These are phyloP conservation scores for Sminthurides aquaticus DNA, from an alignment of 2,888 invertebrate species.

Conservation along the genomic window DNA sequence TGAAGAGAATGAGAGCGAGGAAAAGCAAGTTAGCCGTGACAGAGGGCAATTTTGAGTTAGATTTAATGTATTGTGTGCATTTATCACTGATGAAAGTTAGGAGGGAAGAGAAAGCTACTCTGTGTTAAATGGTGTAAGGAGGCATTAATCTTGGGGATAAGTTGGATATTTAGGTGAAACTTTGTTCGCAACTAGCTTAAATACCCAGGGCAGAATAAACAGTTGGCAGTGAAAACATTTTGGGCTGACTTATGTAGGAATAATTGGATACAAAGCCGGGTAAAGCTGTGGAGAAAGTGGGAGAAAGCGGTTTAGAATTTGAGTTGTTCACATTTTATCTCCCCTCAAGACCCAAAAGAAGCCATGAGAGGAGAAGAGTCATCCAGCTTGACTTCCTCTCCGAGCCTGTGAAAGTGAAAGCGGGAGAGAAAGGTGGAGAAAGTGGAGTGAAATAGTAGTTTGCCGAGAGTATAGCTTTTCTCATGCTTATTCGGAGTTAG, in stretches of 20 bases:
- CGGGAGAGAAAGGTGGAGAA: no score
- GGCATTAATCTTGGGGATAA: neutral
- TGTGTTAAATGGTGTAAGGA: neutral
- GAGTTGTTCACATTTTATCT: no score
- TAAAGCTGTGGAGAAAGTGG: neutral
- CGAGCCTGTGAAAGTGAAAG: no score
- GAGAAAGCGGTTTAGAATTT: no score
- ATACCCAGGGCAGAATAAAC: neutral
- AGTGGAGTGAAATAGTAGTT: no score
- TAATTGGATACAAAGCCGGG: neutral
- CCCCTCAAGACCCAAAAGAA: no score
- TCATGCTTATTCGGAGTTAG: no score
- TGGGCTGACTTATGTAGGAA: neutral
- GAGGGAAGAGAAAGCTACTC: neutral
- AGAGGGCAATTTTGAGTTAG: neutral
- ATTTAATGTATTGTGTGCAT: neutral
- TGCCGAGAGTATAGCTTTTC: no score
- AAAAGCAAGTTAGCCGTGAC: neutral
- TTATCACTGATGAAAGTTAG: neutral
- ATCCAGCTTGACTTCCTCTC: no score
- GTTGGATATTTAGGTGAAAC: neutral
- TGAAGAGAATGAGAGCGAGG: no score
- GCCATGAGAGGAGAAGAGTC: no score
- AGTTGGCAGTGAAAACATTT: neutral
- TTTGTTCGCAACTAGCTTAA: neutral